A percentile compares a stretch with the other conserved stretches of the same genome.
Evolutionary conservation across 2,888 invertebrate genomes (phyloP).

Genomic region (Cephus spinipes): DNA sequence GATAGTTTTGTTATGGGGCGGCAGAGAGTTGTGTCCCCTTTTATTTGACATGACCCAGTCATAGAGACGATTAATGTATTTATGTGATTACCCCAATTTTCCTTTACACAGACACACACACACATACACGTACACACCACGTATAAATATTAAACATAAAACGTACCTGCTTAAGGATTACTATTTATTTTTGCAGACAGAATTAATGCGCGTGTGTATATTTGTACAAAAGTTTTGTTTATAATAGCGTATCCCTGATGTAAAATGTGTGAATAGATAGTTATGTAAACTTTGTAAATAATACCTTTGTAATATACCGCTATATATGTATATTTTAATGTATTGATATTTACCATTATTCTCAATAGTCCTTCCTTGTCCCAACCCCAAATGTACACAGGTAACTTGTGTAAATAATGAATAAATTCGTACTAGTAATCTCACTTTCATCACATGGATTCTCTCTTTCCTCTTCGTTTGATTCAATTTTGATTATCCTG

Average conservation of each 20-base stretch:
- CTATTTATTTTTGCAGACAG: slow-evolving; percentile 56
- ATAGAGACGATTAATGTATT: slow-evolving; percentile 4
- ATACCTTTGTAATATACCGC: slow-evolving; percentile 56
- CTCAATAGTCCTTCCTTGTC: slow-evolving; percentile 17
- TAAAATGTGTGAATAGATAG: slow-evolving; percentile 58
- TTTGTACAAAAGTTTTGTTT: slow-evolving; percentile 45
- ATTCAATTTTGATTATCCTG: not conserved
- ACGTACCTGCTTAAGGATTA: slow-evolving; percentile 63
- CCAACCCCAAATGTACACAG: slow-evolving; percentile 38
- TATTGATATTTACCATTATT: slow-evolving; percentile 47
- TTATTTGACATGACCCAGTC: not conserved
- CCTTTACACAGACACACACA: slow-evolving; percentile 9
- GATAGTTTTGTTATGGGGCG: slow-evolving; percentile 21
- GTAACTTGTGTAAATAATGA: slow-evolving; percentile 47
- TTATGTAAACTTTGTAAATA: slow-evolving; percentile 64
- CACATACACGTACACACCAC: slow-evolving; percentile 39
- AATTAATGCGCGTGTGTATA: slow-evolving; percentile 36
- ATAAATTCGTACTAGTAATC: slow-evolving; percentile 42
- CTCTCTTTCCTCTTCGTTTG: not conserved
- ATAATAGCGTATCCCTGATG: slow-evolving; percentile 43
- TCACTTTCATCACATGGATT: not conserved
- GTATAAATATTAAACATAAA: slow-evolving; percentile 41
- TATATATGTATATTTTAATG: slow-evolving; percentile 53
- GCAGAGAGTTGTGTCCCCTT: not conserved
- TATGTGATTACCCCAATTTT: not conserved